Conservation (phyloP, 2,797 vertebrate species). For the Lagodon rhomboides region DNA sequence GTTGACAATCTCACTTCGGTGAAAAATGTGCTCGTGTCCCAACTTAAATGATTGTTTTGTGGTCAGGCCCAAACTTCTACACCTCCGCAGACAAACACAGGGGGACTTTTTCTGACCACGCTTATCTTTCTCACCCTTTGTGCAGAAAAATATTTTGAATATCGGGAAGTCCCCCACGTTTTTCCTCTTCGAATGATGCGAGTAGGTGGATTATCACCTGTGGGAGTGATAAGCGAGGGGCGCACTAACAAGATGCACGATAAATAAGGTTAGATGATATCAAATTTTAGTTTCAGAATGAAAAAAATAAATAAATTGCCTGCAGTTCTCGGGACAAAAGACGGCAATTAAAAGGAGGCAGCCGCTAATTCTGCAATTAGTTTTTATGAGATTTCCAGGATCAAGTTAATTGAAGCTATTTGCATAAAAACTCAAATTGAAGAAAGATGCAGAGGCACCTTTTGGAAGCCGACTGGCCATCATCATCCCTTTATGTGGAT, state of each 20-base stretch:
- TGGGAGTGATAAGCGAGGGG: constrained; percentile 13
- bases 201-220: constrained; percentile 22
- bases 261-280: not conserved
- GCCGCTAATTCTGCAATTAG: constrained; percentile 47
- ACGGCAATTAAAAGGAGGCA: constrained; percentile 24
- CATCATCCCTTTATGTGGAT: constrained; percentile 37
- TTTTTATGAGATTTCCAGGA: constrained; percentile 65
- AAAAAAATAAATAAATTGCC: constrained; percentile 15
- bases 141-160: constrained; percentile 33
- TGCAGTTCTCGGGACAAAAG: constrained; percentile 26
- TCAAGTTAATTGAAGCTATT: constrained; percentile 27
- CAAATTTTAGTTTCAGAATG: not conserved
- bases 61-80: constrained; percentile 42
- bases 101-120: constrained; percentile 64
- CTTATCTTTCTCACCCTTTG: constrained; percentile 62
- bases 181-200: constrained; percentile 19
- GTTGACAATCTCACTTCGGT: constrained; percentile 55
- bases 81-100: constrained; percentile 47
- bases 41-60: constrained; percentile 51
- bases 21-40: constrained; percentile 51
- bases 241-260: not conserved
- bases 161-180: constrained; percentile 58
- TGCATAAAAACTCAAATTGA: constrained; percentile 30
- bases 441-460: constrained; percentile 26
- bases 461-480: constrained; percentile 22